Evolutionary conservation across 2,888 invertebrate genomes (phyloP), one percentile per base, ranked within the genome.

Genomic region (Agrilus mali): DNA sequence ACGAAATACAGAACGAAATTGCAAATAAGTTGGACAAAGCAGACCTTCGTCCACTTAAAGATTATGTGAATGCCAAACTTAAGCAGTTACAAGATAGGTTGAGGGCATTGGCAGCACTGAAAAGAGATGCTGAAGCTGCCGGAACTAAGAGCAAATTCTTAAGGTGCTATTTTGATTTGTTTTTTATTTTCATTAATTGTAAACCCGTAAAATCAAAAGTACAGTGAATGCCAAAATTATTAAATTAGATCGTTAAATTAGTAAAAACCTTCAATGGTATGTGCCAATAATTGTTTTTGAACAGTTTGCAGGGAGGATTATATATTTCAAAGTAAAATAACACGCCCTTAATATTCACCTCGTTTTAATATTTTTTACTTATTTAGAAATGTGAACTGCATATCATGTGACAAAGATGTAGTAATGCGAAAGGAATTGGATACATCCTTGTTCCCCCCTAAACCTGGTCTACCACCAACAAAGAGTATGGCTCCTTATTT

Each of bases 381-480:
- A 50, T 55, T 40, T 46, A 82, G 80, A 53, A 77, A 84, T 51
- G 73, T 86, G 13, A 79, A 82, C 51, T 86, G 86, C 57, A 73
- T 86, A 55, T 83, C 85, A 0, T 86, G 86, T 55, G 82, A 86
- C 54, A 80, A 80, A 32, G 74, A 79, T 20, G 84, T 79, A 2
- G 74, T 82, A 4, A 86, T 86, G 85, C 65, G 68, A 16, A 75
- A 71, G 58, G 72, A 78, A 13, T 69, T 76, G 33, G 61, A 67
- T 17, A 56, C 70, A 0, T 56, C 70, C 1, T 56, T 71, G 40
- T 59, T 66, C 36, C 73, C 76, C 0, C 63, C 66, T 22, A 59
- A 71, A 33, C 70, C 72, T 6, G 67, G 74, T 1, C 55, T 82
- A 49, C 75, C 78, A 1, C 73, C 76, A 1, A 65, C 65, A 1